A percentile compares a stretch with the other conserved stretches of the same genome.
Evolutionary conservation across 2,888 invertebrate genomes (phyloP).

Genomic region (Cataglyphis altisquamis): DNA sequence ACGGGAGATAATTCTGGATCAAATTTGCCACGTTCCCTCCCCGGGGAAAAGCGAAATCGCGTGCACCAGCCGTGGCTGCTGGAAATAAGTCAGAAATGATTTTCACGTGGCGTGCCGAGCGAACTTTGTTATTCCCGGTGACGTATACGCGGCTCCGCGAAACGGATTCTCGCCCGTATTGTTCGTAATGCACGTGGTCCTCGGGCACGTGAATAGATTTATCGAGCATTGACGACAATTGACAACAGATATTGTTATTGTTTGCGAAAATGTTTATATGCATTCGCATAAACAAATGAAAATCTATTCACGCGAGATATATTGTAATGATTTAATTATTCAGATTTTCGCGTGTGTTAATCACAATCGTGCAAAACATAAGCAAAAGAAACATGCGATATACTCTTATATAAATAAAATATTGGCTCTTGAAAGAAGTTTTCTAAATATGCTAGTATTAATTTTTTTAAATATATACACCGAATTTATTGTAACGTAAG

Average conservation of each 20-base stretch:
- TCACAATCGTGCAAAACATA: not conserved
- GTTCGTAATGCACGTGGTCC: not conserved
- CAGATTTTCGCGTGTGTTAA: not conserved
- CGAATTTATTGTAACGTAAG: slow-evolving; percentile 3
- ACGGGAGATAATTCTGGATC: slow-evolving; percentile 46
- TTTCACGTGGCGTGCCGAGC: slow-evolving; percentile 31
- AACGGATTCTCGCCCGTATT: not conserved
- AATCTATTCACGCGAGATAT: not conserved
- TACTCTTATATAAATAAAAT: not conserved
- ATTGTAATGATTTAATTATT: not conserved
- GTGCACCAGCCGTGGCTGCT: not conserved
- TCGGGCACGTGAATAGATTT: slow-evolving; percentile 1
- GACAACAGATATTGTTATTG: slow-evolving; percentile 4
- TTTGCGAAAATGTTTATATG: slow-evolving; percentile 5
- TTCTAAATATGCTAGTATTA: not conserved
- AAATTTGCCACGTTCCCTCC: slow-evolving; percentile 38
- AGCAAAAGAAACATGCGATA: not conserved
- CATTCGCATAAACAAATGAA: not conserved
- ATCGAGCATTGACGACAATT: not conserved
- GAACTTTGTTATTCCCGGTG: slow-evolving; percentile 58
- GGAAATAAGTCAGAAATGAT: slow-evolving; percentile 60
- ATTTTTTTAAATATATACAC: not conserved
- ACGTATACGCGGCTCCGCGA: not conserved
- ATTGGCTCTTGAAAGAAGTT: not conserved
- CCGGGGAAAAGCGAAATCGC: slow-evolving; percentile 20